A percentile compares a stretch with the other conserved stretches of the same genome.
Evolutionary conservation across 2,888 invertebrate species (phyloP).

Genomic region (Aporophyla nigra): DNA sequence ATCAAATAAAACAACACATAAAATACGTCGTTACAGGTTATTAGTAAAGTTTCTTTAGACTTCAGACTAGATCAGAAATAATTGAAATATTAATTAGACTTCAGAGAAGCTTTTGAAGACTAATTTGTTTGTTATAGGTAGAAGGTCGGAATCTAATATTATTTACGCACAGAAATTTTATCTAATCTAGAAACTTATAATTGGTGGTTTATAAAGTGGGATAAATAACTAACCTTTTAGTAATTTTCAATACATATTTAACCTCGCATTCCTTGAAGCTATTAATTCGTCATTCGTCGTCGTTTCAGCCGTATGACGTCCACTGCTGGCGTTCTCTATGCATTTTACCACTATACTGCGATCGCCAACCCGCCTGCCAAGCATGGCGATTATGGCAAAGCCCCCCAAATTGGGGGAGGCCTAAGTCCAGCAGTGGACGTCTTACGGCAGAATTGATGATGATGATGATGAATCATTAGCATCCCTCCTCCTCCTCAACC

Average conservation of each 20-base stretch:
- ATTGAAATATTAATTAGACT: not conserved
- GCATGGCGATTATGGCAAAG: too few relatives aligned
- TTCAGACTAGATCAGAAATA: not conserved
- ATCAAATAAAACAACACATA: not conserved
- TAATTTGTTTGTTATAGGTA: not conserved
- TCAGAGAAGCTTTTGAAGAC: not conserved
- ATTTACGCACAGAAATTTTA: not conserved
- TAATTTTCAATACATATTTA: not conserved
- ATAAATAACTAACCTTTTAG: not conserved
- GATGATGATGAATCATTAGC: too few relatives aligned
- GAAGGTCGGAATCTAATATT: not conserved
- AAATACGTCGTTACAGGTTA: not conserved
- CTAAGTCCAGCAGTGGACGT: too few relatives aligned
- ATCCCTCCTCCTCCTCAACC: too few relatives aligned
- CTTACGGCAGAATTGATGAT: too few relatives aligned
- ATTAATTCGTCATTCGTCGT: not conserved
- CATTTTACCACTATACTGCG: too few relatives aligned
- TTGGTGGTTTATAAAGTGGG: conserved; percentile 9
- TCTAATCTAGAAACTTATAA: conserved; percentile 13
- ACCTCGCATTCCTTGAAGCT: not conserved
- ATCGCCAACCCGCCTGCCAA: too few relatives aligned
- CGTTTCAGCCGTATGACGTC: too few relatives aligned
- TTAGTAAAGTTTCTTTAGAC: not conserved
- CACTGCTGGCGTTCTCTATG: too few relatives aligned
- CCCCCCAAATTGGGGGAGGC: too few relatives aligned